Evolutionary conservation across 2,113 vertebrate species (phyloP).

Genomic region (Gnathonemus longibarbis): DNA sequence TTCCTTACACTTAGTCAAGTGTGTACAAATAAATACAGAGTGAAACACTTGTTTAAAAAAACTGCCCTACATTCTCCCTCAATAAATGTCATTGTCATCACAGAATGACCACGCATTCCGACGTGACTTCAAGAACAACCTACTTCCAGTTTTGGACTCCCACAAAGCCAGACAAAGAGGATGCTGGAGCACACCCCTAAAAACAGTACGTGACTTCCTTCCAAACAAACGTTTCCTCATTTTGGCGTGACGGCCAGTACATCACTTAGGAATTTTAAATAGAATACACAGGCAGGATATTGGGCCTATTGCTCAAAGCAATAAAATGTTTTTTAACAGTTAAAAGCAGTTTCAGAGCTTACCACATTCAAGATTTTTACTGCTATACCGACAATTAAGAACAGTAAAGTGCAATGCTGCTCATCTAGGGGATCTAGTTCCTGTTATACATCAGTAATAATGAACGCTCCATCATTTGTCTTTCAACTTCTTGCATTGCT

Average conservation of each 20-base stretch:
- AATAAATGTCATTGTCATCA: no score
- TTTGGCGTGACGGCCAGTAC: neutral
- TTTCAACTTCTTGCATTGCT: neutral
- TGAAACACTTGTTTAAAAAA: neutral
- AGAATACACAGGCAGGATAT: neutral
- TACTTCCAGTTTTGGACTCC: neutral
- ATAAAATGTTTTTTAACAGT: neutral
- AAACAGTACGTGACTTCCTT: neutral
- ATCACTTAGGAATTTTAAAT: neutral
- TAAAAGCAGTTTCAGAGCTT: neutral
- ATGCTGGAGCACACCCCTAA: neutral
- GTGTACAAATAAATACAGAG: neutral
- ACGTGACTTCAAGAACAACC: neutral
- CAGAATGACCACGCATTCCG: no score
- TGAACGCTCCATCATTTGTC: neutral
- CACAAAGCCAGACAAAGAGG: conserved; percentile 8
- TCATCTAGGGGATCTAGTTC: neutral
- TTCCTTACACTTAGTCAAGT: neutral
- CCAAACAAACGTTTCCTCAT: neutral
- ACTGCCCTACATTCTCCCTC: neutral
- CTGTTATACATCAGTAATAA: neutral
- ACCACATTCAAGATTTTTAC: neutral
- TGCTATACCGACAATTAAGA: neutral
- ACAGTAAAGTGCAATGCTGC: neutral
- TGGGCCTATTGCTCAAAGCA: neutral